Percentiles rank a stretch among this genome's conserved stretches.
Conservation (phyloP, 2,797 vertebrate species). For the Adrianichthys oophorus region DNA sequence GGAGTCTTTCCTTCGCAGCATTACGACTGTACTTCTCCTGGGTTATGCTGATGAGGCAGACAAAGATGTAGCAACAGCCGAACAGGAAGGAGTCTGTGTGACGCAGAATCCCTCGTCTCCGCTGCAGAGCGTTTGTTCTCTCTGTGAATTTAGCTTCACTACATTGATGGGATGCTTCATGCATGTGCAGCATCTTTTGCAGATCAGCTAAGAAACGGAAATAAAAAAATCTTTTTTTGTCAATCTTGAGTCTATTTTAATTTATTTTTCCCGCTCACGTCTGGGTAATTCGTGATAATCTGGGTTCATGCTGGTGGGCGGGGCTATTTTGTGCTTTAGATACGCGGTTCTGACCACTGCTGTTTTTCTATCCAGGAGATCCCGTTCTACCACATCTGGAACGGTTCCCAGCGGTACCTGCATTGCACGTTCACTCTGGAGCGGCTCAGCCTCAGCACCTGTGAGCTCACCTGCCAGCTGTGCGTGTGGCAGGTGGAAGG, state of each 20-base stretch:
- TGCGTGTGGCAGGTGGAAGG: constrained; percentile 99
- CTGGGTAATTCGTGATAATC: constrained; percentile 57
- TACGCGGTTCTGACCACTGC: constrained; percentile 40
- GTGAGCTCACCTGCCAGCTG: constrained; percentile 95
- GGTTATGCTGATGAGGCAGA: constrained; percentile 58
- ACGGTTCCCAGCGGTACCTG: constrained; percentile 91
- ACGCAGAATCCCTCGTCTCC: constrained; percentile 2
- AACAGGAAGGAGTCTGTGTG: constrained; percentile 15
- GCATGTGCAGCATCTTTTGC: constrained; percentile 15
- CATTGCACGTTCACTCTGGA: constrained; percentile 97
- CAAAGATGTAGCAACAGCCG: constrained; percentile 46
- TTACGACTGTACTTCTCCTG: constrained; percentile 47
- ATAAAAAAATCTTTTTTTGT: neutral
- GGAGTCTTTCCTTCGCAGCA: constrained; percentile 9
- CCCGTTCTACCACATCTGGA: constrained; percentile 99
- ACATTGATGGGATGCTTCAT: constrained; percentile 13
- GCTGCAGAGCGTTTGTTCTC: constrained; percentile 14
- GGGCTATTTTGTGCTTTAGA: constrained; percentile 38
- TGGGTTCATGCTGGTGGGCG: constrained; percentile 34
- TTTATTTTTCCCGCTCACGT: constrained; percentile 23
- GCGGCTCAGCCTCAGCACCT: constrained; percentile 91
- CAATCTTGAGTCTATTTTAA: neutral
- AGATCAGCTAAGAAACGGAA: constrained; percentile 6
- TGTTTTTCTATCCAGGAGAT: constrained; percentile 83
- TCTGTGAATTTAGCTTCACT: constrained; percentile 4